A percentile compares a stretch with the other conserved stretches of the same genome.
phyloP scores from a whole-genome alignment of 37 sponge, comb jelly and placozoan species.

The Aphrocallistes beatrix region DNA sequence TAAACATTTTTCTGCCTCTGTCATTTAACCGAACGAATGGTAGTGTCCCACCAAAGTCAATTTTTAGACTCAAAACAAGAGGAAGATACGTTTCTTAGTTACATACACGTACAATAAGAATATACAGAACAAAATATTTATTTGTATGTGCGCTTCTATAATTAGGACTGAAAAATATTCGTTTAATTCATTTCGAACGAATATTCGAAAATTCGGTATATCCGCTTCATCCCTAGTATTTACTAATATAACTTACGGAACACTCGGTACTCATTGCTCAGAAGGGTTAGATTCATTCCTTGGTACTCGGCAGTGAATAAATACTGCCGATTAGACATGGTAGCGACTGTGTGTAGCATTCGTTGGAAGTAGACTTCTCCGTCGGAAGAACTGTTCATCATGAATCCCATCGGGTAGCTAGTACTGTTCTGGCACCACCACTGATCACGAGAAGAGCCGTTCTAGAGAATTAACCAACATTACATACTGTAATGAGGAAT shows the following conservation, averaged over 20 bases:
- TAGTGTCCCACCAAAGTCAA: too few species aligned
- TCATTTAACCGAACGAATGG: too few species aligned
- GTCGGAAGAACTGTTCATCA: conserved; percentile 20
- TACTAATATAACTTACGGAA: conserved; percentile 24
- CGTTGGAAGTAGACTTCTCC: conserved; percentile 36
- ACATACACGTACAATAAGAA: too few species aligned
- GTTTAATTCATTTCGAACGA: too few species aligned
- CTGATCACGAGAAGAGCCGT: not conserved
- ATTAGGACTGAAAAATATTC: too few species aligned
- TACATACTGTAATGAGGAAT: not conserved
- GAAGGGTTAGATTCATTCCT: not conserved
- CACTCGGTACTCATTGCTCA: conserved; percentile 23
- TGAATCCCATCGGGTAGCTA: conserved; percentile 27
- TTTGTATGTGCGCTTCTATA: too few species aligned
- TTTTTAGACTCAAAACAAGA: too few species aligned
- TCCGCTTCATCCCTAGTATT: too few species aligned
- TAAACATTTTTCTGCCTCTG: too few species aligned
- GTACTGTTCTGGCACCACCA: not conserved
- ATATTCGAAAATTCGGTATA: too few species aligned
- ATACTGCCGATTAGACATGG: not conserved
- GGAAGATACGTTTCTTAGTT: too few species aligned
- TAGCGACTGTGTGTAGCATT: conserved; percentile 27
- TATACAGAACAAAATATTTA: too few species aligned
- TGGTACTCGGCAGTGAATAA: conserved; percentile 21
- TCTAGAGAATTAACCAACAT: not conserved